phyloP scores from a whole-genome alignment of 2,888 invertebrate species.

The Sinhomidia bicolor region DNA sequence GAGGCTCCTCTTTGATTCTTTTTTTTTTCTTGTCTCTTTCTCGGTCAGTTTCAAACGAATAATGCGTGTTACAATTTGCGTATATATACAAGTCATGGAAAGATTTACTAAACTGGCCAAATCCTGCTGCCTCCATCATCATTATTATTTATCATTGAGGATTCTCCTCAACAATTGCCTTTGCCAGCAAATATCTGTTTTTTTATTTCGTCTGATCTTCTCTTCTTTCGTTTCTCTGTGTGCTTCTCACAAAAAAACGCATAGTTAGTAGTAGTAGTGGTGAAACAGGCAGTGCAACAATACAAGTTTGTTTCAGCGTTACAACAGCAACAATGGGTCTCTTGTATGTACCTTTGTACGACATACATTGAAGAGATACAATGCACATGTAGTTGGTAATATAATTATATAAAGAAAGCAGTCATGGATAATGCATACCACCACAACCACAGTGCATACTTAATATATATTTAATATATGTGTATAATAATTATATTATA shows the following conservation, averaged over 20 bases:
- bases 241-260: neutral
- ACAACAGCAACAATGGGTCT: neutral
- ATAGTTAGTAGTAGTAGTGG: neutral
- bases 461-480: neutral
- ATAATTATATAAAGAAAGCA: conserved; percentile 2
- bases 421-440: conserved; percentile 9
- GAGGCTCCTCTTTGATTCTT: too few relatives aligned
- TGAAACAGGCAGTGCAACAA: neutral
- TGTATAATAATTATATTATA: neutral
- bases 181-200: neutral
- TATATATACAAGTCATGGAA: too few relatives aligned
- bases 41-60: too few relatives aligned
- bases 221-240: neutral
- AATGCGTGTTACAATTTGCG: too few relatives aligned
- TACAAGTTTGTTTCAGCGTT: neutral
- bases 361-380: neutral
- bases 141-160: neutral
- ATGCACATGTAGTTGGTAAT: neutral
- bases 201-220: too few relatives aligned
- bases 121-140: neutral
- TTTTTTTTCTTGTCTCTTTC: too few relatives aligned
- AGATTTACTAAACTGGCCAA: neutral
- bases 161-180: neutral
- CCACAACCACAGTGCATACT: neutral
- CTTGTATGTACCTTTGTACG: neutral